These are phyloP conservation scores for Leptocoma aspasia DNA, from an alignment of 2,113 vertebrate species.

Conservation along the genomic window DNA sequence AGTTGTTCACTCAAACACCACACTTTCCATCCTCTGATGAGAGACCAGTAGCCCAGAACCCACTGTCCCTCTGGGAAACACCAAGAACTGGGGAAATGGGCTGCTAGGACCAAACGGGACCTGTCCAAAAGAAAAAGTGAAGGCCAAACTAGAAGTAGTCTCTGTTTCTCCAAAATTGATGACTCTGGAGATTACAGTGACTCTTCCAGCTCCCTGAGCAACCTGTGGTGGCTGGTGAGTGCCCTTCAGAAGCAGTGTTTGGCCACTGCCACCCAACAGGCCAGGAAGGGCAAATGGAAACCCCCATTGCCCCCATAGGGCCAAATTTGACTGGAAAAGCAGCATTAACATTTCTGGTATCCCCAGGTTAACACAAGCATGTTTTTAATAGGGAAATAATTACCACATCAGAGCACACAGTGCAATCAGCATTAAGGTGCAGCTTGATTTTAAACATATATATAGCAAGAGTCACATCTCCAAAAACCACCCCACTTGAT, in stretches of 20 bases:
- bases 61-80: neutral
- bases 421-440: neutral
- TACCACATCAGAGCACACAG: neutral
- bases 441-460: neutral
- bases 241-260: neutral
- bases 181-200: neutral
- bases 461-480: neutral
- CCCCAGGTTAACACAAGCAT: neutral
- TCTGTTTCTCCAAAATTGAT: neutral
- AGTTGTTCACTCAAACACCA: neutral
- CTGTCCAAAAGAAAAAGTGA: neutral
- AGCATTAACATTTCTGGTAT: neutral
- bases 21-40: neutral
- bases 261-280: fast-evolving
- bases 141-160: neutral
- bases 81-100: neutral
- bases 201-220: neutral
- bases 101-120: neutral
- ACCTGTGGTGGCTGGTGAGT: neutral
- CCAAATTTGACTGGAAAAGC: constrained; percentile 20
- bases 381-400: neutral
- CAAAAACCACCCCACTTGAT: neutral
- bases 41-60: neutral
- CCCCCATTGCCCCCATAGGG: neutral
- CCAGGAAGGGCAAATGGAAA: neutral